Evolutionary conservation across 2,888 invertebrate genomes (phyloP).

Genomic region (Sisyra nigra): DNA sequence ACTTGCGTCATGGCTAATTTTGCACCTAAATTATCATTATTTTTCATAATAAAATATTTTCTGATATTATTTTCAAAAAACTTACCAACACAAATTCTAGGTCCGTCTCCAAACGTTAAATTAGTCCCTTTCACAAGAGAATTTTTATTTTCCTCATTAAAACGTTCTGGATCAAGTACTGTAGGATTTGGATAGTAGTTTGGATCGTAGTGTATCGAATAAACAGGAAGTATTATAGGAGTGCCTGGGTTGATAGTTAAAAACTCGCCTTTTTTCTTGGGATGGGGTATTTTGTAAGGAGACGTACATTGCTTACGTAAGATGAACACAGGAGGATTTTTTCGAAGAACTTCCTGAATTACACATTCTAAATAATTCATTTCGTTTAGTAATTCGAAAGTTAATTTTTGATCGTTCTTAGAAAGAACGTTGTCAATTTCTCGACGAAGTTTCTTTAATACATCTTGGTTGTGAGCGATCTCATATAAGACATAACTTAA

Average conservation of each 20-base stretch:
- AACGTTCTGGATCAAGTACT: constrained; percentile 2
- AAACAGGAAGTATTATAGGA: not conserved
- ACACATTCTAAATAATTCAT: constrained; percentile 28
- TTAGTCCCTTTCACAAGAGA: not conserved
- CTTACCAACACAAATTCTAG: constrained; percentile 2
- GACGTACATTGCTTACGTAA: not conserved
- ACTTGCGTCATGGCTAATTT: constrained; percentile 4
- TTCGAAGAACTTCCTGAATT: constrained; percentile 12
- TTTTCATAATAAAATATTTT: too few species aligned
- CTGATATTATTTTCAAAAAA: not conserved
- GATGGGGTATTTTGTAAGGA: not conserved
- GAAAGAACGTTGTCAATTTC: constrained; percentile 19
- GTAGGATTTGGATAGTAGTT: constrained; percentile 3
- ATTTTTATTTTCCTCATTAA: not conserved
- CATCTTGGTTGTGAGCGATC: constrained; percentile 21
- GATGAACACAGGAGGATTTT: not conserved
- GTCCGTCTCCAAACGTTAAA: constrained; percentile 5
- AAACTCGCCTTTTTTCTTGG: too few species aligned
- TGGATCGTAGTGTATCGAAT: not conserved
- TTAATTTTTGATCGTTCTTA: constrained; percentile 18
- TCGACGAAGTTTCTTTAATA: constrained; percentile 23
- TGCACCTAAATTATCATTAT: not conserved
- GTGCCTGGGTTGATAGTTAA: not conserved
- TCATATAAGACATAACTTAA: constrained; percentile 21
- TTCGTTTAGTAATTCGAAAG: constrained; percentile 23